These are phyloP conservation scores for Trididemnum nubilum DNA, from an alignment of 23 tunicate genomes.

Conservation along the genomic window DNA sequence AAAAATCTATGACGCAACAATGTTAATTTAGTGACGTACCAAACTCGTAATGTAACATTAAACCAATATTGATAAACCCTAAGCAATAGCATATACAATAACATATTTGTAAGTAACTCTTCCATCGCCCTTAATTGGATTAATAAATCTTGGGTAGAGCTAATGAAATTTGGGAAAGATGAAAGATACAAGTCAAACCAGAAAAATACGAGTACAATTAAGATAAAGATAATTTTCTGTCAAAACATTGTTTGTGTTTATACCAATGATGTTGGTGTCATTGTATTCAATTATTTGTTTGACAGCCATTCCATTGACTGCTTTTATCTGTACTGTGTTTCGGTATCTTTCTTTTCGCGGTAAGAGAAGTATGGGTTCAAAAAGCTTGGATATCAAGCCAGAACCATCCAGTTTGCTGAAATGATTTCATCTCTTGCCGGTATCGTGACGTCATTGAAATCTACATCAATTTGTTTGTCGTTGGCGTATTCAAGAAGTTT, in stretches of 20 bases:
- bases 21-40: too few relatives aligned
- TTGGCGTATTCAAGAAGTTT: constrained; percentile 7
- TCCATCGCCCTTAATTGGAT: too few relatives aligned
- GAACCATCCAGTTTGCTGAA: constrained; percentile 22
- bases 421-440: not conserved
- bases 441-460: constrained; percentile 25
- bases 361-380: not conserved
- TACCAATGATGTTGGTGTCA: not conserved
- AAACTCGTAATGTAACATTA: too few relatives aligned
- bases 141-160: too few relatives aligned
- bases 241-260: not conserved
- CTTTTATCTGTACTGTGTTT: not conserved
- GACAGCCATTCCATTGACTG: not conserved
- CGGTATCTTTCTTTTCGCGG: not conserved
- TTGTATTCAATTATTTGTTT: not conserved
- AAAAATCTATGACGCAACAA: too few relatives aligned
- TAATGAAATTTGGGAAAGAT: too few relatives aligned
- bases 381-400: constrained; percentile 3
- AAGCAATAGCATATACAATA: too few relatives aligned
- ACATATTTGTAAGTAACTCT: too few relatives aligned
- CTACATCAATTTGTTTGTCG: not conserved
- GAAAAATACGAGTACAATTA: too few relatives aligned
- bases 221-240: too few relatives aligned
- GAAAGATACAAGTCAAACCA: too few relatives aligned
- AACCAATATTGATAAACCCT: too few relatives aligned